Evolutionary conservation across 23 tunicate species (phyloP).

Genomic region (Ascidia mentula): DNA sequence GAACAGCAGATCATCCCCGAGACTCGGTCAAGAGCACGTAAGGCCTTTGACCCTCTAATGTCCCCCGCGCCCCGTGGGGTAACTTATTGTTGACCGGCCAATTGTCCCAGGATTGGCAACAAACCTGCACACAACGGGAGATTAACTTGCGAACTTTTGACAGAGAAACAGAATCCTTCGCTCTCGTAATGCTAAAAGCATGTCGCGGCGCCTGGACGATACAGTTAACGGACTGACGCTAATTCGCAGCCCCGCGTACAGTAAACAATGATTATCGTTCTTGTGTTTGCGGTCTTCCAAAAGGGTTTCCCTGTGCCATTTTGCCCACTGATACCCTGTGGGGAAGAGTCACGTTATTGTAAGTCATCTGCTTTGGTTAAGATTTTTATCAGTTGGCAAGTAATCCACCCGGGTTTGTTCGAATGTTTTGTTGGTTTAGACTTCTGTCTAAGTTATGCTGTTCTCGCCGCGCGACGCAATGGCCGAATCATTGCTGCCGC

Average conservation of each 20-base stretch:
- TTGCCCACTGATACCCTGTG: not conserved
- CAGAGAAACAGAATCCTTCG: no score
- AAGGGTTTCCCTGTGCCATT: not conserved
- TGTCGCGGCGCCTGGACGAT: no score
- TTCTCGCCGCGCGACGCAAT: not conserved
- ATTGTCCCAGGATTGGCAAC: no score
- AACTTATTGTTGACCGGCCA: not conserved
- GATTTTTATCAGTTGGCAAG: not conserved
- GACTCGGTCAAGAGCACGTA: conserved; percentile 9
- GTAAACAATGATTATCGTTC: not conserved
- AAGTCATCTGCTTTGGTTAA: not conserved
- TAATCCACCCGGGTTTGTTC: not conserved
- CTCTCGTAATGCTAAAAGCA: no score
- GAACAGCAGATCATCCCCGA: not conserved
- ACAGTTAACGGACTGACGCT: not conserved
- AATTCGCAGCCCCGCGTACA: not conserved
- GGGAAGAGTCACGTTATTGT: not conserved
- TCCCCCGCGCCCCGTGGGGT: not conserved
- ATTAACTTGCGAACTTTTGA: no score
- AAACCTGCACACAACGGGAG: no score
- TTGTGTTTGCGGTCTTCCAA: not conserved
- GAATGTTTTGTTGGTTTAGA: not conserved
- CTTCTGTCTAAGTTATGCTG: no score
- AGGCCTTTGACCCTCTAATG: not conserved
- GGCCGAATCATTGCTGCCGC: no score